Percentiles rank a stretch among this genome's conserved stretches.
Evolutionary conservation across 1,140 invertebrate genomes (phyloP).

Genomic region (Drosophila teissieri): DNA sequence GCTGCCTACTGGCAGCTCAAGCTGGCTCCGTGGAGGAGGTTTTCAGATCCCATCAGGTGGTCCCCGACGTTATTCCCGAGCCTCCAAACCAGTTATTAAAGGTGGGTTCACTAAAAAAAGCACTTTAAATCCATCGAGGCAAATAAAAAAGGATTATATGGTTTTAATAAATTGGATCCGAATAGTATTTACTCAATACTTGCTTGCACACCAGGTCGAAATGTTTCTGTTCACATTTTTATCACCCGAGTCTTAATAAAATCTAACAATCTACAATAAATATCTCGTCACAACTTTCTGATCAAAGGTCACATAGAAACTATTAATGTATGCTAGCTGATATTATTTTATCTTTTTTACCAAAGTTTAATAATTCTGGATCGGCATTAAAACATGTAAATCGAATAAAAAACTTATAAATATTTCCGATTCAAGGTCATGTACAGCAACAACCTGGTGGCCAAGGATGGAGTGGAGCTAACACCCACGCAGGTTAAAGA

Average conservation of each 20-base stretch:
- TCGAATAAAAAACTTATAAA: neutral
- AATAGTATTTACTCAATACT: too few species aligned
- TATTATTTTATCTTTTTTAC: too few species aligned
- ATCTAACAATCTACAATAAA: neutral
- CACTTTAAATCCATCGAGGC: neutral
- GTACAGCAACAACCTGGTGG: conserved; percentile 86
- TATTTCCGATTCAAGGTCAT: conserved; percentile 56
- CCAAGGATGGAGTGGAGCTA: conserved; percentile 88
- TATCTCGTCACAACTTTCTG: neutral
- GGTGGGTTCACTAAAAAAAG: conserved; percentile 32
- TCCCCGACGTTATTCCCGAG: conserved; percentile 68
- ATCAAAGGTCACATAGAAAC: neutral
- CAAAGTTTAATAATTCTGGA: too few species aligned
- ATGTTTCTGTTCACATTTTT: neutral
- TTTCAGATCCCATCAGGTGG: conserved; percentile 49
- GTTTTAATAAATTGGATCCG: too few species aligned
- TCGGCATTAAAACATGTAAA: neutral
- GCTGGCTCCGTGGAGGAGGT: conserved; percentile 39
- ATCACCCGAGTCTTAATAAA: neutral
- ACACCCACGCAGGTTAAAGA: conserved; percentile 90
- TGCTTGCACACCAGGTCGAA: too few species aligned
- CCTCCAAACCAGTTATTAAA: conserved; percentile 62
- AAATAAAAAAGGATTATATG: neutral
- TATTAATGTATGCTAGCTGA: neutral
- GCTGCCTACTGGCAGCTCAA: conserved; percentile 27